Percentiles rank a stretch among this genome's conserved stretches.
Conservation (phyloP, 2,113 vertebrate genomes). For the Polypterus bichir region DNA sequence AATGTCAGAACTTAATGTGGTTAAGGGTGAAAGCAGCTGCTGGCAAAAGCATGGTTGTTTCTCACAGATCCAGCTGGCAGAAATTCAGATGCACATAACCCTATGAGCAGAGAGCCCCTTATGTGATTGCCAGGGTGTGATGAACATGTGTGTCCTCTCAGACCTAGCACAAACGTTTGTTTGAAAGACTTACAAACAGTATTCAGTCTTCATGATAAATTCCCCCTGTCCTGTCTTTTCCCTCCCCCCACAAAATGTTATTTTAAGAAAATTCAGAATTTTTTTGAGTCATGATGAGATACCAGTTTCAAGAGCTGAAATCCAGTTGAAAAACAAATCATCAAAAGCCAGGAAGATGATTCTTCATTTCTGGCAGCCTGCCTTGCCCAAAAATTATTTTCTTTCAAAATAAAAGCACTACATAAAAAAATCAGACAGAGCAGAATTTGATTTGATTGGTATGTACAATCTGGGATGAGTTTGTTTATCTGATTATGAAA, state of each 20-base stretch:
- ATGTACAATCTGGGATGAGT: too few species aligned
- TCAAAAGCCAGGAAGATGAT: too few species aligned
- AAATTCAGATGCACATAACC: background rate
- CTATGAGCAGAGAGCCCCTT: background rate
- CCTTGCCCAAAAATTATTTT: too few species aligned
- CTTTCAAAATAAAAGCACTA: too few species aligned
- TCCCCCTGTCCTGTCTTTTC: background rate
- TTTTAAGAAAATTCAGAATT: conserved; percentile 2
- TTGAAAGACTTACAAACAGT: conserved; percentile 5
- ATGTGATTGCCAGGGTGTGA: background rate
- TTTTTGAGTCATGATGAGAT: background rate
- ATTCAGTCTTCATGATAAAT: background rate
- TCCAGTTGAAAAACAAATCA: too few species aligned
- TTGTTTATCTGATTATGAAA: too few species aligned
- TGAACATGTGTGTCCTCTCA: conserved; percentile 4
- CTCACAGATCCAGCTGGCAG: background rate
- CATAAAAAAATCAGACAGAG: too few species aligned
- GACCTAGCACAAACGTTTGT: background rate
- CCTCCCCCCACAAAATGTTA: background rate
- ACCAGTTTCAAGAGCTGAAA: background rate
- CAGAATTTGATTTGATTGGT: too few species aligned
- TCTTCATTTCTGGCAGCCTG: too few species aligned
- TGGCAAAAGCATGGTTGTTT: too few species aligned
- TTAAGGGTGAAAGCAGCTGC: too few species aligned
- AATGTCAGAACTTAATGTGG: too few species aligned